Conservation (phyloP, 2,797 vertebrate species). For the Sebastes ruberrimus region DNA sequence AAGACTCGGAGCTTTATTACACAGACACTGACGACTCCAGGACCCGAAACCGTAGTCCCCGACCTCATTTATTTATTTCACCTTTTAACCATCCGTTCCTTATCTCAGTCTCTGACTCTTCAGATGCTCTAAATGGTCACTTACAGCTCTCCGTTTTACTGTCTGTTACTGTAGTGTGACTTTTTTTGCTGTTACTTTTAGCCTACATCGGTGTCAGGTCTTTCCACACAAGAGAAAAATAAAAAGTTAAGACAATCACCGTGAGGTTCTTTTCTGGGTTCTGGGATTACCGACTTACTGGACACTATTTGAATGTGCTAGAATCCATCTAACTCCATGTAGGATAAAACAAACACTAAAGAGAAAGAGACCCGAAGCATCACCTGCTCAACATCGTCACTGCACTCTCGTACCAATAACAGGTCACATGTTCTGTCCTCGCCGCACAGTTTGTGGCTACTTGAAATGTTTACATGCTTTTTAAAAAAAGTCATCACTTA, state of each 20-base stretch:
- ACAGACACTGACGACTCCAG: constrained; percentile 1
- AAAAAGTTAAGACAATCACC: constrained; percentile 8
- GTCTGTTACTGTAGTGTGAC: not conserved
- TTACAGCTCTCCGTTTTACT: not conserved
- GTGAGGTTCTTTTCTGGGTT: not conserved
- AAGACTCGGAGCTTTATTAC: not conserved
- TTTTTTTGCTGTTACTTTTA: not conserved
- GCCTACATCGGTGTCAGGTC: not conserved
- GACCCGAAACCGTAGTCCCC: not conserved
- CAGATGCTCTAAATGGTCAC: not conserved
- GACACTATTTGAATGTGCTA: not conserved
- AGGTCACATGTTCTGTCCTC: not conserved
- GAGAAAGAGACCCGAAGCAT: not conserved
- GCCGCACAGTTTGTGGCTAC: constrained; percentile 24
- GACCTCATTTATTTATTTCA: not conserved
- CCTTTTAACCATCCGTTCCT: not conserved
- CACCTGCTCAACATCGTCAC: not conserved
- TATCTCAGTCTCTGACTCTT: not conserved
- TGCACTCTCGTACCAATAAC: not conserved
- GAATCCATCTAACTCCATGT: not conserved
- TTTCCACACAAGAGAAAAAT: not conserved
- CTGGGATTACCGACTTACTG: not conserved
- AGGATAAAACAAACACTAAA: constrained; percentile 13
- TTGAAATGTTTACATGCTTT: constrained; percentile 77
- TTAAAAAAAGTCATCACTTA: not conserved